phyloP scores from a whole-genome alignment of 2,888 invertebrate species.

The Herminia tarsipennalis region DNA sequence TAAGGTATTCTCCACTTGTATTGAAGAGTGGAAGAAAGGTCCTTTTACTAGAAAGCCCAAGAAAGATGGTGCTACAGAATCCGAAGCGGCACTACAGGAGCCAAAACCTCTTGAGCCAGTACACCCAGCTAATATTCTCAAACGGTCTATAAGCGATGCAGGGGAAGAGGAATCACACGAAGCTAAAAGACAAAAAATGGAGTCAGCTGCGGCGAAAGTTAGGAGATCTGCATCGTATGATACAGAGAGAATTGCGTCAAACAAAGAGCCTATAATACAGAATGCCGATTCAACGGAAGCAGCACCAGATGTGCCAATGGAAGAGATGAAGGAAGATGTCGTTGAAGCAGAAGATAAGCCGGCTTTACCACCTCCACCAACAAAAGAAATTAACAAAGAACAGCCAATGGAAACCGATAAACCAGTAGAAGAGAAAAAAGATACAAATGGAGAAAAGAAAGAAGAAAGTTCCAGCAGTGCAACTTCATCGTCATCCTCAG shows the following conservation, averaged over 20 bases:
- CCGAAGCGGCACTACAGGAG: conserved; percentile 49
- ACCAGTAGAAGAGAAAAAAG: conserved; percentile 42
- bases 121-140: conserved; percentile 78
- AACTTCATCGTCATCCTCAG: conserved; percentile 75
- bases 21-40: conserved; percentile 78
- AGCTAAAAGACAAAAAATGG: conserved; percentile 71
- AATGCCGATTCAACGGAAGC: conserved; percentile 38
- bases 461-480: conserved; percentile 71
- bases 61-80: conserved; percentile 57
- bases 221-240: conserved; percentile 78
- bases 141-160: conserved; percentile 78
- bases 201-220: conserved; percentile 77
- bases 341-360: conserved; percentile 25
- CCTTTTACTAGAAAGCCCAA: conserved; percentile 71
- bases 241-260: conserved; percentile 62
- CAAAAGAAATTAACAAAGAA: conserved; percentile 32
- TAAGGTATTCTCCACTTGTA: conserved; percentile 85
- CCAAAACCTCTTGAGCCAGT: conserved; percentile 59
- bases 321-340: conserved; percentile 30
- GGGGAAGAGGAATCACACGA: conserved; percentile 77
- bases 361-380: conserved; percentile 19
- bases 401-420: conserved; percentile 35
- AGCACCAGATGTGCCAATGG: conserved; percentile 17
- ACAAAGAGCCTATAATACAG: conserved; percentile 52
- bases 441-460: conserved; percentile 59